Evolutionary conservation across 1,140 invertebrate genomes (phyloP).

Genomic region (Caenorhabditis remanei): DNA sequence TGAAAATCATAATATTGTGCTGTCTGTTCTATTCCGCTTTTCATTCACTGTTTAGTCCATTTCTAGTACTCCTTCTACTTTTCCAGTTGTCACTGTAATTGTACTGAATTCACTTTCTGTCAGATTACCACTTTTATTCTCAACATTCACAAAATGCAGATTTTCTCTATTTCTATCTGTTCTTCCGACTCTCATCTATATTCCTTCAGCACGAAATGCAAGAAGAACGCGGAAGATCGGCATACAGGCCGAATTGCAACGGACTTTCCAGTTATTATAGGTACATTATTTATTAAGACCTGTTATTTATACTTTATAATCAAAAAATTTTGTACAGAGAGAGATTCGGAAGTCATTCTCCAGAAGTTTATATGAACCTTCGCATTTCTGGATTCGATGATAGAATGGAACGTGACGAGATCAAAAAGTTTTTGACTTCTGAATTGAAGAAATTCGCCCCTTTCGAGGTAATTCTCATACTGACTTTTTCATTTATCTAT

Average conservation of each 20-base stretch:
- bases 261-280: conserved; percentile 34
- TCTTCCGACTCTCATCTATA: background rate
- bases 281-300: background rate
- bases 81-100: conserved; percentile 10
- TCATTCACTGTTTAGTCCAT: conserved; percentile 46
- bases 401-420: conserved; percentile 61
- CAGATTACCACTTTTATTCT: background rate
- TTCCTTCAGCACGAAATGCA: conserved; percentile 35
- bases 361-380: conserved; percentile 68
- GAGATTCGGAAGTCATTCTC: conserved; percentile 67
- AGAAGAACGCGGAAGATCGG: conserved; percentile 28
- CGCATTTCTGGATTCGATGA: conserved; percentile 65
- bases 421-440: conserved; percentile 56
- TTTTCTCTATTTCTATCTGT: background rate
- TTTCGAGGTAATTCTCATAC: conserved; percentile 57
- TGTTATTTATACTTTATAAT: background rate
- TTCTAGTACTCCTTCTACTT: conserved; percentile 35
- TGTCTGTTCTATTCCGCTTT: conserved; percentile 45
- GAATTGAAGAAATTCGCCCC: conserved; percentile 63
- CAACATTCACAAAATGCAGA: conserved; percentile 28
- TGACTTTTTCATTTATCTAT: conserved; percentile 48
- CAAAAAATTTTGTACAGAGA: conserved; percentile 55
- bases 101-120: conserved; percentile 6
- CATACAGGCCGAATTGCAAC: conserved; percentile 31
- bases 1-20: background rate